Percentiles rank a stretch among this genome's conserved stretches.
Conservation (phyloP, 2,797 vertebrate species). For the Rhinatrema bivittatum region DNA sequence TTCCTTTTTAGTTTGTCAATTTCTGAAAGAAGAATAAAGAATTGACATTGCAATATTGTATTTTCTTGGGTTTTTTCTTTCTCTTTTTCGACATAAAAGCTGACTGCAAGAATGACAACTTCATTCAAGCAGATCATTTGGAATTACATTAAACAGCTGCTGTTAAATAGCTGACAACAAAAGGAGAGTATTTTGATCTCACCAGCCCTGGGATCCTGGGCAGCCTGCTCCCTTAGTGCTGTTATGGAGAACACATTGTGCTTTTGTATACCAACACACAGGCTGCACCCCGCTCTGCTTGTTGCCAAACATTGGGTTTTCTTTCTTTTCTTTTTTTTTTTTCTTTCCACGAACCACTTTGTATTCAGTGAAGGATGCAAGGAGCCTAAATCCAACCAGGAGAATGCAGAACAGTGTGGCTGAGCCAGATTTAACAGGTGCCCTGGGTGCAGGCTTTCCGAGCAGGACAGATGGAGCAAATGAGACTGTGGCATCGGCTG, state of each 20-base stretch:
- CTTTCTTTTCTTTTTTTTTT: no score
- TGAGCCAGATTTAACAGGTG: constrained; percentile 65
- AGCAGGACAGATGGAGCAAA: constrained; percentile 47
- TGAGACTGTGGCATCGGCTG: constrained; percentile 25
- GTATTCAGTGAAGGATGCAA: constrained; percentile 51
- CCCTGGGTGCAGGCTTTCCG: constrained; percentile 37
- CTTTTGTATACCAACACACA: constrained; percentile 51
- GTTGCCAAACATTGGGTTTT: constrained; percentile 61
- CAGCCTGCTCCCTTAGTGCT: constrained; percentile 36
- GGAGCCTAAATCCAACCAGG: constrained; percentile 60
- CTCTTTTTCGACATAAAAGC: constrained; percentile 47
- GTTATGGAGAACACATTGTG: constrained; percentile 47
- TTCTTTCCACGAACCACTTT: constrained; percentile 47
- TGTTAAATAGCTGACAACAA: constrained; percentile 58
- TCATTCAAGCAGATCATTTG: constrained; percentile 59
- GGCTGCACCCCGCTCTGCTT: constrained; percentile 48
- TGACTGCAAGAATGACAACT: constrained; percentile 55
- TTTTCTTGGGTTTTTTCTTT: no score
- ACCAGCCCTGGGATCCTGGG: constrained; percentile 30
- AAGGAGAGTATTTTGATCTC: constrained; percentile 48
- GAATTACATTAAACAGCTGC: constrained; percentile 64
- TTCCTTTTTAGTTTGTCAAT: no score
- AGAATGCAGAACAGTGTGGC: constrained; percentile 61
- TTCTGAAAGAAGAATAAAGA: no score
- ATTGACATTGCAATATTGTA: no score